Evolutionary conservation across 2,797 vertebrate genomes (phyloP).

Genomic region (Hippopotamyrus pictus): DNA sequence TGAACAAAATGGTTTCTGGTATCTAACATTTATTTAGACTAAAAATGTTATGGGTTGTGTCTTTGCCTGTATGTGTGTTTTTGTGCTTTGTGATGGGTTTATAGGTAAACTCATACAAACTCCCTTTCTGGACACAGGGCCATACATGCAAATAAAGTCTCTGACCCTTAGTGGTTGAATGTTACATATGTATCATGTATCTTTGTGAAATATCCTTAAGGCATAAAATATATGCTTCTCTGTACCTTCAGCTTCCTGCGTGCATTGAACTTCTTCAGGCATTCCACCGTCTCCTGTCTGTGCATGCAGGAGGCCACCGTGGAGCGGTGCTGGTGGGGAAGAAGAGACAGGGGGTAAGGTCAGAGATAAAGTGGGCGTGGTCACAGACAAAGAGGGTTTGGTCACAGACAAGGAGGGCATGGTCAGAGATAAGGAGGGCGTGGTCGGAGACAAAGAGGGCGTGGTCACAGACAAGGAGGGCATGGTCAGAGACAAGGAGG

Average conservation of each 20-base stretch:
- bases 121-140: not conserved
- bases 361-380: not conserved
- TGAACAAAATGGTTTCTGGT: not conserved
- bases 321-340: slow-evolving; percentile 79
- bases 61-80: not conserved
- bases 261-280: slow-evolving; percentile 99
- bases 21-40: not conserved
- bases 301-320: slow-evolving; percentile 99
- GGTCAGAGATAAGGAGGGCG: not conserved
- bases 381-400: not conserved
- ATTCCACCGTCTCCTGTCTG: slow-evolving; percentile 98
- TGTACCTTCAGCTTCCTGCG: slow-evolving; percentile 95
- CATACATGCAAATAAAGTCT: not conserved
- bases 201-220: not conserved
- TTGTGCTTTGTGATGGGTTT: not conserved
- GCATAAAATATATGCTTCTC: not conserved
- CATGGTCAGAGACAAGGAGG: no score
- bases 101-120: not conserved
- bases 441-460: no score
- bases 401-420: not conserved
- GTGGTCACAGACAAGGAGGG: no score
- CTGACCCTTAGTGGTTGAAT: not conserved
- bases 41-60: not conserved
- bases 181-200: not conserved
- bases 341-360: not conserved